Base-by-base conservation (phyloP, 2,888 invertebrate species). In the Boloria selene region DNA sequence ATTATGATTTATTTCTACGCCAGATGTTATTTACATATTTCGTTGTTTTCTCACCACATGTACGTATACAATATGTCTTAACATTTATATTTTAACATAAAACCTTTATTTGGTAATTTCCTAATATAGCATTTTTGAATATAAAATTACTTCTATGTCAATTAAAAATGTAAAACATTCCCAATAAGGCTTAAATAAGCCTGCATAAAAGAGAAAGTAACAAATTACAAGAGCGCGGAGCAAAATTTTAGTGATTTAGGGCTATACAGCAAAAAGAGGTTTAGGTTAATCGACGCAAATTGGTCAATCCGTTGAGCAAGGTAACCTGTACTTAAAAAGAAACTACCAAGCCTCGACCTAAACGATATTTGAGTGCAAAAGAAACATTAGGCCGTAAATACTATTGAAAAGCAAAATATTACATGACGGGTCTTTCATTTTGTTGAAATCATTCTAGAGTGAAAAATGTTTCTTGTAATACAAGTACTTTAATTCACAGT, bases 281-380 rank as follows among this genome's bases (percentile, higher is more conserved):
- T 76, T 75, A 74, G 77, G 77, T 75, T 74, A 74, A 75, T 74
- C 72, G 74, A 74, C 75, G 75, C 74, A 75, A 77, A 77, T 76
- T 76, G 78, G 77, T 76, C 77, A 74, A 77, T 74, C 74, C 68
- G 72, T 75, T 75, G 72, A 75, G 73, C 72, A 73, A 74, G 70
- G 64, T 73, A 58, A 65, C 69, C 69, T 73, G 69, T 64, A 71
- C 72, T 75, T 76, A 75, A 72, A 72, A 73, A 71, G 66, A 69
- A 68, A 70, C 67, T 64, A 49, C 47, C 55, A 42, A 63, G 61
- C 59, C 62, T 67, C 68, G 60, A 68, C 63, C 65, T 56, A 38
- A 65, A 64, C 53, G 63, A 56, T 56, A 56, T 17, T 60, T 63
- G 56, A 31, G 65, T 31, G 71, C 61, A 47, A 67, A 62, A 60